Percentiles rank a stretch among this genome's conserved stretches.
Conservation (phyloP, 2,113 vertebrate species). For the Peromyscus californicus region DNA sequence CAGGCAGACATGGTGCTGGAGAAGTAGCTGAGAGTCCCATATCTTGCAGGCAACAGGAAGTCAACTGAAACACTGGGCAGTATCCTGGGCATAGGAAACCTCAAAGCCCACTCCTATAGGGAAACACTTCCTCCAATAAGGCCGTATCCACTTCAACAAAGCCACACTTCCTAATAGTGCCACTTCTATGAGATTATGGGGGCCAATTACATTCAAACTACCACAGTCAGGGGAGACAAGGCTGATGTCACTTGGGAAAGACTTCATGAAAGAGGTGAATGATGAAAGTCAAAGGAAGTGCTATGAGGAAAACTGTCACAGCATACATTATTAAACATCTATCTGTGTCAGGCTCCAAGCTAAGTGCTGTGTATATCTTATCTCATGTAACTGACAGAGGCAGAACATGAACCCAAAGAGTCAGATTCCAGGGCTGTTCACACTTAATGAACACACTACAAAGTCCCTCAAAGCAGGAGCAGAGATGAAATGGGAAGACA, state of each 20-base stretch:
- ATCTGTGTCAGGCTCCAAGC: constrained; percentile 46
- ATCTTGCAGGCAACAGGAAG: background rate
- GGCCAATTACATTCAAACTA: background rate
- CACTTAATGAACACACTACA: constrained; percentile 57
- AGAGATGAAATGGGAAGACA: constrained; percentile 50
- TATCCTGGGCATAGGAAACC: background rate
- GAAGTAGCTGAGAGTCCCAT: background rate
- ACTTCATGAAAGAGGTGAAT: background rate
- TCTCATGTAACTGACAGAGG: constrained; percentile 60
- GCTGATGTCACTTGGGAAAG: background rate
- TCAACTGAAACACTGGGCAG: background rate
- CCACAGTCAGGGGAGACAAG: background rate
- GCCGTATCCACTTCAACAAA: background rate
- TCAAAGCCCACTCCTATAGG: background rate
- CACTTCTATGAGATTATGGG: background rate
- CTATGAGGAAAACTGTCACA: background rate
- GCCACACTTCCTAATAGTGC: background rate
- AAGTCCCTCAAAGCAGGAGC: constrained; percentile 27
- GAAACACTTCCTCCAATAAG: background rate
- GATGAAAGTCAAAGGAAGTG: background rate
- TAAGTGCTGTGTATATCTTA: constrained; percentile 59
- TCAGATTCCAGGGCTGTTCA: constrained; percentile 25
- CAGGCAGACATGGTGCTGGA: background rate
- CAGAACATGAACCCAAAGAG: constrained; percentile 47
- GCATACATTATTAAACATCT: constrained; percentile 25